phyloP scores from a whole-genome alignment of 2,888 invertebrate genomes.

The Pollenia angustigena region DNA sequence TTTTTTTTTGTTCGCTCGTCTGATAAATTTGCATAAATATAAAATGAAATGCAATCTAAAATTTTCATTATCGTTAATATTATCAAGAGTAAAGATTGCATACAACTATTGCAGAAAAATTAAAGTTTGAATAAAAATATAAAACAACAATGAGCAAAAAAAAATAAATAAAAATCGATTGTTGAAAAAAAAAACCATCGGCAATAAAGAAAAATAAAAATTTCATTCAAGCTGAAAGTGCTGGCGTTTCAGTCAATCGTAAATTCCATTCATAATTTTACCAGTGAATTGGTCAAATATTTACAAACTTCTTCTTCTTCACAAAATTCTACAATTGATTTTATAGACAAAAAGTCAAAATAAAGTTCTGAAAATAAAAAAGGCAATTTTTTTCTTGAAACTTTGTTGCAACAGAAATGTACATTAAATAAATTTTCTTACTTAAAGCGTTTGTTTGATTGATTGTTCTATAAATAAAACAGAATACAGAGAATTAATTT shows the following conservation, averaged over 20 bases:
- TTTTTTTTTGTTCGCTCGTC: constrained; percentile 35
- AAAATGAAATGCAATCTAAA: constrained; percentile 56
- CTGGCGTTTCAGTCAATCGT: constrained; percentile 11
- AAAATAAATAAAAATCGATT: constrained; percentile 1
- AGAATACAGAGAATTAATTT: no score
- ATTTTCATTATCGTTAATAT: constrained; percentile 53
- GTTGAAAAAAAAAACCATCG: not conserved
- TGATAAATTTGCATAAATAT: constrained; percentile 62
- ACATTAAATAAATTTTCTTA: constrained; percentile 25
- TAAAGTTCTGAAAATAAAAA: constrained; percentile 19
- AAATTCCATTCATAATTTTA: constrained; percentile 32
- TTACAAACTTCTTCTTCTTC: constrained; percentile 28
- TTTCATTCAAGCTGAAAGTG: constrained; percentile 41
- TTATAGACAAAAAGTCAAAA: constrained; percentile 36
- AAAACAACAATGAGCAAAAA: constrained; percentile 14
- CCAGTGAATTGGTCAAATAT: constrained; percentile 56
- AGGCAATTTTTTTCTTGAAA: not conserved
- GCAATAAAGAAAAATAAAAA: constrained; percentile 17
- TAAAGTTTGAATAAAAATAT: constrained; percentile 40
- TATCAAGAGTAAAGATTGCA: constrained; percentile 49
- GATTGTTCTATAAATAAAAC: no score
- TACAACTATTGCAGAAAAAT: constrained; percentile 2
- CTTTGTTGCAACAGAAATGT: constrained; percentile 18
- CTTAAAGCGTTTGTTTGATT: not conserved
- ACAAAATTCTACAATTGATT: constrained; percentile 26